Evolutionary conservation across 2,888 invertebrate species (phyloP), one percentile per base, ranked within the genome.

Genomic region (Drosophila conformis): DNA sequence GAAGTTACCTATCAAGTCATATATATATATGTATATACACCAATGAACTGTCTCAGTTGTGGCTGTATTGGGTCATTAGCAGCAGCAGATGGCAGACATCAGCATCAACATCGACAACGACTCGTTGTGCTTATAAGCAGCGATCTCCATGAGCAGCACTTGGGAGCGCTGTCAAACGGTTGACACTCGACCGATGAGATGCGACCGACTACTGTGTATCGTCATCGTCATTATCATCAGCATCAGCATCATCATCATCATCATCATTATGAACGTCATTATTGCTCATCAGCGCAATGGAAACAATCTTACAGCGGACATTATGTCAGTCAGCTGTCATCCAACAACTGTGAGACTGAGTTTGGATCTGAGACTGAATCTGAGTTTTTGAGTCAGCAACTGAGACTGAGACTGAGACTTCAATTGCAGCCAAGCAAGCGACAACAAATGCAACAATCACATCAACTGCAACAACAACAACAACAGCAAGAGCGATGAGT

Each of bases 291-390:
- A 73, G 53, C 46, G 71, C 57, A 79, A 76, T 70, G 76, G 70
- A 64, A 77, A 68, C 69, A 75, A 77, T 72, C 78, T 75, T 71
- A 71, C 75, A 69, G 65, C 78, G 73, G 67, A 83, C 86, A 84
- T 87, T 87, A 86, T 87, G 86, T 87, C 86, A 87, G 85, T 85
- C 86, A 87, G 82, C 80, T 86, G 86, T 87, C 86, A 87, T 69
- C 73, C 78, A 71, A 69, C 52, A 53, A 74, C 38, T n/a, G 27
- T 56, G 38, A 38, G 64, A 57, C 75, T 66, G 48, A 54, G 64
- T 61, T 70, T 60, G 53, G 76, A 61, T 60, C 71, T 70, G 58
- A 54, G 57, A 52, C 73, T 35, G 54, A 71, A 52, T 25, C 36
- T 27, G 36, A 54, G 54, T 54, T 54, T 54, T 72, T 65, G 54